Evolutionary conservation across 2,113 vertebrate genomes (phyloP).

Genomic region (Glaucomys volans): DNA sequence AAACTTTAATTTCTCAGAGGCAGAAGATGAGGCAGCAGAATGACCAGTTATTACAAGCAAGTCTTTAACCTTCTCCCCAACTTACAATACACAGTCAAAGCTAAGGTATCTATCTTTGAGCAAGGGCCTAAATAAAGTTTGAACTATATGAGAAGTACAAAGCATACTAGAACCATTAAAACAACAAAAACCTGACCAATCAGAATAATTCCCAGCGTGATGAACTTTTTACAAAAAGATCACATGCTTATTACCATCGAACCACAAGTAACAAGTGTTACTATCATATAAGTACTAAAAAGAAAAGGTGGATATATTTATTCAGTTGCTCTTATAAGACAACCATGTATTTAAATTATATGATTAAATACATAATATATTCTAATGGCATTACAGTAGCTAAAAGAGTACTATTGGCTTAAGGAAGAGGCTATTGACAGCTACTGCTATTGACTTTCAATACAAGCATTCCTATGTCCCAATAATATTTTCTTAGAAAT

Average conservation of each 20-base stretch:
- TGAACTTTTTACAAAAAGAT: not conserved
- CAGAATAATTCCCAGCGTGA: not conserved
- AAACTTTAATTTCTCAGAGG: not conserved
- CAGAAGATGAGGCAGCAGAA: not conserved
- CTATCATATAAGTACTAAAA: not conserved
- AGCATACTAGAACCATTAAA: conserved; percentile 5
- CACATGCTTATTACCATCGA: not conserved
- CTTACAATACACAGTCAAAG: not conserved
- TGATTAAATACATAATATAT: not conserved
- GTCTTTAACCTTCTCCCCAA: not conserved
- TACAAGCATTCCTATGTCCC: not conserved
- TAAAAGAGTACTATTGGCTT: not conserved
- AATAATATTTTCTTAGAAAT: not conserved
- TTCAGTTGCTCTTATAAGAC: not conserved
- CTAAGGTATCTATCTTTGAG: not conserved
- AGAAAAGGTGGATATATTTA: not conserved
- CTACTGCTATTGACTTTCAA: not conserved
- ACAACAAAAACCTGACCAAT: not conserved
- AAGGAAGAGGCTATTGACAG: not conserved
- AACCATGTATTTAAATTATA: not conserved
- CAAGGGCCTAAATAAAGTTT: not conserved
- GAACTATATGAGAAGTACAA: not conserved
- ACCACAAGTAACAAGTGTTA: not conserved
- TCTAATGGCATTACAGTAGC: not conserved
- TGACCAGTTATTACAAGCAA: not conserved